Evolutionary conservation across 2,113 vertebrate species (phyloP).

Genomic region (Eudorcas thomsonii): DNA sequence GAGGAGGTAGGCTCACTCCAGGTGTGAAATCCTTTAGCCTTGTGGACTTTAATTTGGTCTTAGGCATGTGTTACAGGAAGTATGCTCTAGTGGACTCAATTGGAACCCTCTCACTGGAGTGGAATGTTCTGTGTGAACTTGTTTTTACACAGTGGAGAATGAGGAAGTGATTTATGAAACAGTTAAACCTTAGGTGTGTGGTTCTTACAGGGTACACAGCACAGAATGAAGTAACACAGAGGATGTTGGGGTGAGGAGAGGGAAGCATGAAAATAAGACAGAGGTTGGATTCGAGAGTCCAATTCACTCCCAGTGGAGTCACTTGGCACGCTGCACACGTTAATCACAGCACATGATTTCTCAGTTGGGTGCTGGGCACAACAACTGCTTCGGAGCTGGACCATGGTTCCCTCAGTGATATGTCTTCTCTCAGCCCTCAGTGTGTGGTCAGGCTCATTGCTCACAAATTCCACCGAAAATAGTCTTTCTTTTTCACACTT

Average conservation of each 20-base stretch:
- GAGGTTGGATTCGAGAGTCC: slow-evolving; percentile 51
- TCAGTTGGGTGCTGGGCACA: background rate
- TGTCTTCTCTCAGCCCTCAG: slow-evolving; percentile 1
- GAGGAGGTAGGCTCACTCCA: background rate
- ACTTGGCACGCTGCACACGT: background rate
- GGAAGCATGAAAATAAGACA: slow-evolving; percentile 52
- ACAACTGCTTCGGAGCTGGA: background rate
- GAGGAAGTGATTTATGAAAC: slow-evolving; percentile 68
- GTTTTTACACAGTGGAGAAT: slow-evolving; percentile 49
- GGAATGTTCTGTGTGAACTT: background rate
- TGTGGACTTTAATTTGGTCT: background rate
- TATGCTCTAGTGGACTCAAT: background rate
- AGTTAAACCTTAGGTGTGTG: slow-evolving; percentile 71
- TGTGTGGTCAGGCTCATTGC: slow-evolving; percentile 11
- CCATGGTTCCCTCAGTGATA: background rate
- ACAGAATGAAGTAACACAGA: slow-evolving; percentile 76
- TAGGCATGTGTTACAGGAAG: background rate
- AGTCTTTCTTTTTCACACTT: slow-evolving; percentile 40
- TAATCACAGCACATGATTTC: background rate
- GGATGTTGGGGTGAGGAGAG: slow-evolving; percentile 46
- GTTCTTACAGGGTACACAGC: slow-evolving; percentile 57
- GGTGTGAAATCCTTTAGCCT: background rate
- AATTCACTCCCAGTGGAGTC: slow-evolving; percentile 39
- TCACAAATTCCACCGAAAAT: slow-evolving; percentile 52
- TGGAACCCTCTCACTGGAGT: background rate